Evolutionary conservation across 2,113 vertebrate species (phyloP).

Genomic region (Mystacornis crossleyi): DNA sequence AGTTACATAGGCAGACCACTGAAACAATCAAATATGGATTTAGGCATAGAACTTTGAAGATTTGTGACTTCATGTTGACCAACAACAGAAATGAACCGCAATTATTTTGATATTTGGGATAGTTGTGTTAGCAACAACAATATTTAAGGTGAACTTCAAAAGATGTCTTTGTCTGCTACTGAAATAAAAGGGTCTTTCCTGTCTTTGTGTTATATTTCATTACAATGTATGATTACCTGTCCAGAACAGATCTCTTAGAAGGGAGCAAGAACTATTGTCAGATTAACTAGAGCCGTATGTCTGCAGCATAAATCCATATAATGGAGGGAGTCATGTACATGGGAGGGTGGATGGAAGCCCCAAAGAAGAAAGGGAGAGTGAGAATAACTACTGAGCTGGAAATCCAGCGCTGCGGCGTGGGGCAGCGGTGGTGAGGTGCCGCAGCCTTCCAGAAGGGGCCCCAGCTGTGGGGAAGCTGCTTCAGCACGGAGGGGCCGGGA

Average conservation of each 20-base stretch:
- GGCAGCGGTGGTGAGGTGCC: no score
- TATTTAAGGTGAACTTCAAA: slow-evolving; percentile 15
- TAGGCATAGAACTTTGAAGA: not conserved
- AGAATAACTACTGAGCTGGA: not conserved
- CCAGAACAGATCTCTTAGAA: not conserved
- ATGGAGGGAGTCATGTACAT: not conserved
- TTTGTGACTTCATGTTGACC: not conserved
- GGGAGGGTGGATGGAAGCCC: not conserved
- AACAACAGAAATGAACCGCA: not conserved
- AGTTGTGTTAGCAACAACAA: not conserved
- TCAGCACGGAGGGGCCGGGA: no score
- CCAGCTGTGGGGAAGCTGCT: no score
- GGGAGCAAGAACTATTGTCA: slow-evolving; percentile 23
- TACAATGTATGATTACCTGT: not conserved
- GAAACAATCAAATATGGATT: not conserved
- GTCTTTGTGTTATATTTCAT: slow-evolving; percentile 32
- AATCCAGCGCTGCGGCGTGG: not conserved
- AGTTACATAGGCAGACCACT: not conserved
- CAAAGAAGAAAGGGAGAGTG: not conserved
- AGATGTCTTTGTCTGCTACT: not conserved
- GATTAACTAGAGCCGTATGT: slow-evolving; percentile 41
- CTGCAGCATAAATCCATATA: slow-evolving; percentile 33
- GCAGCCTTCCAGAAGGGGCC: no score
- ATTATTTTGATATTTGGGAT: not conserved
- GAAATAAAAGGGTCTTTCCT: slow-evolving; percentile 9